phyloP scores from a whole-genome alignment of 2,888 invertebrate genomes.

The Amiota communis region DNA sequence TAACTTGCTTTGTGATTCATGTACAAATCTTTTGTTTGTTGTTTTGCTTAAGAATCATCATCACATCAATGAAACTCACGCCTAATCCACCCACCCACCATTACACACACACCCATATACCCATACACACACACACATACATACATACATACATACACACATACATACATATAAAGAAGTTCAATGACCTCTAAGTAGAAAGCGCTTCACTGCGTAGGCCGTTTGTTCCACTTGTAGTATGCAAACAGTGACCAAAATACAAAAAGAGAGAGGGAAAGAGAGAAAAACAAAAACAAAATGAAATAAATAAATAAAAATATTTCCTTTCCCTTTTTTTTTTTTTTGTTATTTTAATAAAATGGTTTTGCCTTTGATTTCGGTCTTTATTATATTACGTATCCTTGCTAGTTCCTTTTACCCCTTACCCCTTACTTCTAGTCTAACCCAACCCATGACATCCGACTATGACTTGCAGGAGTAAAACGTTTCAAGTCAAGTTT shows the following conservation, averaged over 20 bases:
- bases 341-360: slow-evolving; percentile 62
- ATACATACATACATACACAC: too few relatives aligned
- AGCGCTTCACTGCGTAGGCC: too few relatives aligned
- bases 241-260: slow-evolving; percentile 21
- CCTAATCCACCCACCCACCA: too few relatives aligned
- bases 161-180: too few relatives aligned
- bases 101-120: too few relatives aligned
- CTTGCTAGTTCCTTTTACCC: background rate
- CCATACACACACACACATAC: too few relatives aligned
- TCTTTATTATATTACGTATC: slow-evolving; percentile 47
- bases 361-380: slow-evolving; percentile 55
- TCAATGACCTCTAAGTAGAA: too few relatives aligned
- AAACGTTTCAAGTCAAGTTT: background rate
- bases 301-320: slow-evolving; percentile 42
- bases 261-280: too few relatives aligned
- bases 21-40: background rate
- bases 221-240: slow-evolving; percentile 37
- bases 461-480: too few relatives aligned
- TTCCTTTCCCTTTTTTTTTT: slow-evolving; percentile 20
- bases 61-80: background rate
- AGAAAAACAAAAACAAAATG: background rate
- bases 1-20: background rate
- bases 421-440: too few relatives aligned
- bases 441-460: too few relatives aligned
- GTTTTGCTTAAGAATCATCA: background rate